Conservation (phyloP, 2,797 vertebrate genomes). For the Peromyscus nudipes region DNA sequence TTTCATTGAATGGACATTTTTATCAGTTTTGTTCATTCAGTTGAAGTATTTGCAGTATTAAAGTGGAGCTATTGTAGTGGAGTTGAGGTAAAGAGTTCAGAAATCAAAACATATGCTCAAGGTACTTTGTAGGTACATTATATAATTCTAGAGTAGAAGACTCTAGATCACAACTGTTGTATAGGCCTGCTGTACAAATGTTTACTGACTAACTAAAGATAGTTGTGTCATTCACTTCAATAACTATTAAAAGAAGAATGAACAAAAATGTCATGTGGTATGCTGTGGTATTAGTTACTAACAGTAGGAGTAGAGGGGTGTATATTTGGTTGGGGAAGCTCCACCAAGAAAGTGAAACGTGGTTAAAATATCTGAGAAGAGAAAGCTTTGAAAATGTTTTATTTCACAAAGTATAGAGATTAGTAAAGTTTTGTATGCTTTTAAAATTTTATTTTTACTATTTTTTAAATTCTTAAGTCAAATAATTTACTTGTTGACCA, state of each 20-base stretch:
- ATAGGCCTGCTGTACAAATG: background rate
- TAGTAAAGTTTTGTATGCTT: background rate
- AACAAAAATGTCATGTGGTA: background rate
- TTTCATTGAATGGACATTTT: background rate
- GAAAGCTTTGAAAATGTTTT: background rate
- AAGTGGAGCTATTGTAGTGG: background rate
- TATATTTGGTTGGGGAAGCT: background rate
- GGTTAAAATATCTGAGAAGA: background rate
- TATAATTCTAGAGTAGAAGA: background rate
- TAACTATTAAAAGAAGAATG: background rate
- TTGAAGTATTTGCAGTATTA: background rate
- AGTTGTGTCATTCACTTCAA: background rate
- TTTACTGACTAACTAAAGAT: background rate
- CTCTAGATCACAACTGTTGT: background rate
- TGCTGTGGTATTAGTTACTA: background rate
- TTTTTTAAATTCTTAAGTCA: conserved; percentile 13
- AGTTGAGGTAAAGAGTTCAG: background rate
- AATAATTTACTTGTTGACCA: conserved; percentile 52
- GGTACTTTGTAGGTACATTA: background rate
- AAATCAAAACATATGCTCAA: background rate
- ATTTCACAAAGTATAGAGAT: background rate
- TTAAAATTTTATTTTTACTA: background rate
- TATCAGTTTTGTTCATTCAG: background rate
- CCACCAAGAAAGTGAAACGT: background rate
- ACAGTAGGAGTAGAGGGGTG: no score